These are phyloP conservation scores for Alsophila aescularia DNA, from an alignment of 2,888 invertebrate species.

Conservation along the genomic window DNA sequence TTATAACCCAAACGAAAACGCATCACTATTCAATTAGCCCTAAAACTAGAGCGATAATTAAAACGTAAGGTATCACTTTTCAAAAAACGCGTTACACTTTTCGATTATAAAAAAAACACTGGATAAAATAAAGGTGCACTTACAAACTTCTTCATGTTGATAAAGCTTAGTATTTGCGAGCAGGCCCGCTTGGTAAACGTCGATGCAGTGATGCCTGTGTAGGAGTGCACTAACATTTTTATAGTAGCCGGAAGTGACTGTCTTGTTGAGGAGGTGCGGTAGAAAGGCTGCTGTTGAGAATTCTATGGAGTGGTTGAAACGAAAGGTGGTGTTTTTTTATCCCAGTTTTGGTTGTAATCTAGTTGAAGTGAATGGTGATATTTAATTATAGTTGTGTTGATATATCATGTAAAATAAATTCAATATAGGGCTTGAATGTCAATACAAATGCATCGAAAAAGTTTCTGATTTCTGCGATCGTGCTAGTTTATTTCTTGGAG, in stretches of 20 bases:
- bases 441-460: too few relatives aligned
- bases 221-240: conserved; percentile 74
- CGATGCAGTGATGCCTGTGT: conserved; percentile 65
- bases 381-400: neutral
- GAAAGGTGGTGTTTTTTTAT: conserved; percentile 13
- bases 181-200: conserved; percentile 46
- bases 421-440: too few relatives aligned
- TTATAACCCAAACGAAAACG: too few relatives aligned
- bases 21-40: neutral
- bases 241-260: conserved; percentile 79
- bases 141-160: conserved; percentile 79
- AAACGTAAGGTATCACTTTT: neutral
- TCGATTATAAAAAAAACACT: conserved; percentile 18
- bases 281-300: conserved; percentile 67
- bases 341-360: too few relatives aligned
- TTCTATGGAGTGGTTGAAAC: conserved; percentile 55
- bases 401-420: too few relatives aligned
- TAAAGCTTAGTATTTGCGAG: conserved; percentile 55
- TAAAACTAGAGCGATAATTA: neutral
- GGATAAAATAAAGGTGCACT: conserved; percentile 48
- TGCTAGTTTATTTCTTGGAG: too few relatives aligned
- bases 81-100: neutral
- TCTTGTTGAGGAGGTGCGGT: conserved; percentile 50
- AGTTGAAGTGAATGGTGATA: neutral
- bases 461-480: too few relatives aligned